phyloP scores from a whole-genome alignment of 2,797 vertebrate species.

The Phrynocephalus guinanensis region DNA sequence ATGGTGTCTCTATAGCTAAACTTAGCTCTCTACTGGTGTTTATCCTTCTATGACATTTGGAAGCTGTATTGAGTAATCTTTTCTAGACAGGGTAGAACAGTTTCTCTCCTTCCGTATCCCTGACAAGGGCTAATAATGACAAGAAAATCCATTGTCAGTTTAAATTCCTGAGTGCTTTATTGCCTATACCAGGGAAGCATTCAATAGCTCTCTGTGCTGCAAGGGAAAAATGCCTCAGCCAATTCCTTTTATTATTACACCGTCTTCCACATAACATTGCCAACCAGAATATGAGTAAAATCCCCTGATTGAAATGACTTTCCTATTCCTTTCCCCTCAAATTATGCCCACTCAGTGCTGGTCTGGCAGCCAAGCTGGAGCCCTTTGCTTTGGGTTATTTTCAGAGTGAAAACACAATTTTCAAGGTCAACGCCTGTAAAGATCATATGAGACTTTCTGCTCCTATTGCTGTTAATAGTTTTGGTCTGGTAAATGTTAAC shows the following conservation, averaged over 20 bases:
- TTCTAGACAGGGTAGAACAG: background rate
- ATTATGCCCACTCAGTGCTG: constrained; percentile 3
- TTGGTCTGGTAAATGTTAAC: background rate
- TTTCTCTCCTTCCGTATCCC: constrained; percentile 40
- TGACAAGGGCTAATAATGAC: constrained; percentile 20
- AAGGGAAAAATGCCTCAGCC: constrained; percentile 40
- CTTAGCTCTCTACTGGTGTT: too few relatives aligned
- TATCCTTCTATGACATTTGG: too few relatives aligned
- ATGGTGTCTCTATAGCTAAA: too few relatives aligned
- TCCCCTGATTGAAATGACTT: constrained; percentile 28
- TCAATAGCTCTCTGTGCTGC: constrained; percentile 43
- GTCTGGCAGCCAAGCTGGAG: constrained; percentile 1
- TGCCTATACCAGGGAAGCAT: constrained; percentile 11
- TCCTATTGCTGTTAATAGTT: background rate
- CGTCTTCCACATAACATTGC: constrained; percentile 18
- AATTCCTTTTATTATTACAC: constrained; percentile 48
- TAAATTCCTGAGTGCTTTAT: constrained; percentile 50
- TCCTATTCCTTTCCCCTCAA: background rate
- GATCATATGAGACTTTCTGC: constrained; percentile 16
- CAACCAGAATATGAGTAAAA: constrained; percentile 28
- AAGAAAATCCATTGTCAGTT: constrained; percentile 53
- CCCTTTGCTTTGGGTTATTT: constrained; percentile 28
- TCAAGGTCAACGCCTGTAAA: constrained; percentile 41
- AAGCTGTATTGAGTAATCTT: too few relatives aligned
- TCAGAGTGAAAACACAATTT: constrained; percentile 44